Percentiles rank a stretch among this genome's conserved stretches.
These are phyloP conservation scores for Bombus cullumanus DNA, from an alignment of 1,140 invertebrate genomes.

Conservation along the genomic window DNA sequence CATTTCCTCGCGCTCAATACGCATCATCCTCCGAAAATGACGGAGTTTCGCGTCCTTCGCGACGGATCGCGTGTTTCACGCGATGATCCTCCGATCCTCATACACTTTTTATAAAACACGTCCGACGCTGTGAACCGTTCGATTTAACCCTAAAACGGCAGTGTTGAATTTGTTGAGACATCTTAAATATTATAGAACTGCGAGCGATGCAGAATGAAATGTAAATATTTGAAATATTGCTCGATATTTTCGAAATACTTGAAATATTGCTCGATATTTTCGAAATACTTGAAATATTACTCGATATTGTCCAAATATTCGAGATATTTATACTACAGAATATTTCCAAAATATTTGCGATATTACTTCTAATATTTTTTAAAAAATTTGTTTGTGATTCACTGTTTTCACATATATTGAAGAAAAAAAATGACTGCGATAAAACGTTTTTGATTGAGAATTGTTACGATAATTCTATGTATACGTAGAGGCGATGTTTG, in stretches of 20 bases:
- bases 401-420: no score
- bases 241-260: no score
- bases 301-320: not conserved
- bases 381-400: not conserved
- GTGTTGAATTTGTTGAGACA: no score
- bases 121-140: no score
- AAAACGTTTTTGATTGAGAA: not conserved
- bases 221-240: not conserved
- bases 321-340: not conserved
- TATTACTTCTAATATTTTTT: no score
- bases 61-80: constrained; percentile 1
- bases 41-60: constrained; percentile 51
- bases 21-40: constrained; percentile 47
- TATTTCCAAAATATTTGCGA: not conserved
- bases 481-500: not conserved
- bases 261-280: no score
- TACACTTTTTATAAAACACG: not conserved
- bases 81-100: not conserved
- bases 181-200: no score
- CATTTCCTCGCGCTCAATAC: constrained; percentile 78
- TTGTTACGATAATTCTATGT: not conserved
- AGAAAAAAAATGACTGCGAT: not conserved
- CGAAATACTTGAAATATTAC: not conserved
- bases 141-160: no score
- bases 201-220: no score